Percentiles rank a stretch among this genome's conserved stretches.
Evolutionary conservation across 2,888 invertebrate species (phyloP).

Genomic region (Conops quadrifasciatus): DNA sequence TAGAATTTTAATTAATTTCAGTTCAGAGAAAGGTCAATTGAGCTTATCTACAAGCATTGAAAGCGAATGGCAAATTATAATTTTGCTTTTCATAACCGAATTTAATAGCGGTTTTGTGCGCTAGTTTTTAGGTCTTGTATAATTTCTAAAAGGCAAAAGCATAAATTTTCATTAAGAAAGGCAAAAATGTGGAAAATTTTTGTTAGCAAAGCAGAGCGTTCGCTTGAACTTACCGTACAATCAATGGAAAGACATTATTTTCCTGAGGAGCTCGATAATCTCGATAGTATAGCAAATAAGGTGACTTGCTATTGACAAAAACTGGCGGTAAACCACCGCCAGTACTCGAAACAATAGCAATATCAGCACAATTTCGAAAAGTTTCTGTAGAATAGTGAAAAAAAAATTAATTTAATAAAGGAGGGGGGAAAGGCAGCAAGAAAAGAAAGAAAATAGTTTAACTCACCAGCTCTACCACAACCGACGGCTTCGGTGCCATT

Average conservation of each 20-base stretch:
- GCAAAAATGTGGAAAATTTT: background rate
- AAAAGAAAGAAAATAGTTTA: conserved; percentile 4
- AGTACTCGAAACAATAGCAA: conserved; percentile 81
- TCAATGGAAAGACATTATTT: conserved; percentile 75
- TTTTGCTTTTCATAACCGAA: conserved; percentile 14
- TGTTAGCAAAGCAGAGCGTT: no score
- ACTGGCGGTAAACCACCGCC: conserved; percentile 77
- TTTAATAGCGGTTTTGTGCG: conserved; percentile 26
- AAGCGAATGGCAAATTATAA: background rate
- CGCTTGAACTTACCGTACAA: conserved; percentile 72
- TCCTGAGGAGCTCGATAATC: conserved; percentile 72
- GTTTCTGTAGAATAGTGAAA: conserved; percentile 70
- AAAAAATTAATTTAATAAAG: background rate
- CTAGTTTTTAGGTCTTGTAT: conserved; percentile 27
- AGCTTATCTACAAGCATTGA: background rate
- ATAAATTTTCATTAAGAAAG: conserved; percentile 31
- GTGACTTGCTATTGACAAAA: conserved; percentile 75
- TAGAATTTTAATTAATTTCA: no score
- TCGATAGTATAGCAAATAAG: conserved; percentile 80
- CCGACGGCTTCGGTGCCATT: conserved; percentile 89
- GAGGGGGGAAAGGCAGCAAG: background rate
- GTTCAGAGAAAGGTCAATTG: no score
- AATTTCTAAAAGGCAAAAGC: conserved; percentile 50
- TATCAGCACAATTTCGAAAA: conserved; percentile 90
- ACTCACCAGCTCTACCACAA: conserved; percentile 78